Base-by-base conservation (phyloP, 2,888 invertebrate species). In the Tenodera sinensis region DNA sequence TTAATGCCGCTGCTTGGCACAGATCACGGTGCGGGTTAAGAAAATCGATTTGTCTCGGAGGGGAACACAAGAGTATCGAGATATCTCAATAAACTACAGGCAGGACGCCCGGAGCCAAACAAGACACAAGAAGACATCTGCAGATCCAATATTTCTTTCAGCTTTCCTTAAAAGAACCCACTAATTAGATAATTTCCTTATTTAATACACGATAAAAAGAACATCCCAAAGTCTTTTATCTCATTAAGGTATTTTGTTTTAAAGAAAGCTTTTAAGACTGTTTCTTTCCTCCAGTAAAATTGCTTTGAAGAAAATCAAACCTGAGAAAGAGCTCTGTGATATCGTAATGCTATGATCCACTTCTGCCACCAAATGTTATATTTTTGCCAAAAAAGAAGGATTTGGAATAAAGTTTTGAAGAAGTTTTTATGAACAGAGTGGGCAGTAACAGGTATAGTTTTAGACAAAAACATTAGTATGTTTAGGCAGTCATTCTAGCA, bases 1-100 rank as follows among this genome's bases (percentile, higher is more conserved):
- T 87, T 87, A 87, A 87, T 87, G 87, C 34, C 87, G 34, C 87
- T 83, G 87, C 87, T 87, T 87, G 81, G 82, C 87, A 82, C 27
- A 87, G 87, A 87, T 87, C 87, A 83, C 42, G 87, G 54, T 71
- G 25, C 12, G 83, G 30, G 82, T 87, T 28, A 42, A 85, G 82
- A 83, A 83, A 87, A 87, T 87, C 83, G 87, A 87, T 87, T 25
- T 87, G 71, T 71, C 54, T 71, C 54, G 20, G 7, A 28, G n/a
- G 28, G 71, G 28, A 30, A 28, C 25, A 28, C 28, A 20, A n/a
- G 34, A 30, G 28, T 84, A 25, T 71, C 54, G 54, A 71, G 54
- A 20, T 71, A 71, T 71, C 54, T 71, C 54, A 71, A 71, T 71
- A 71, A 71, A 71, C 54, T 71, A 71, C 54, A 71, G 54, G 54